Evolutionary conservation across 2,797 vertebrate species (phyloP).

Genomic region (Lepus townsendii): DNA sequence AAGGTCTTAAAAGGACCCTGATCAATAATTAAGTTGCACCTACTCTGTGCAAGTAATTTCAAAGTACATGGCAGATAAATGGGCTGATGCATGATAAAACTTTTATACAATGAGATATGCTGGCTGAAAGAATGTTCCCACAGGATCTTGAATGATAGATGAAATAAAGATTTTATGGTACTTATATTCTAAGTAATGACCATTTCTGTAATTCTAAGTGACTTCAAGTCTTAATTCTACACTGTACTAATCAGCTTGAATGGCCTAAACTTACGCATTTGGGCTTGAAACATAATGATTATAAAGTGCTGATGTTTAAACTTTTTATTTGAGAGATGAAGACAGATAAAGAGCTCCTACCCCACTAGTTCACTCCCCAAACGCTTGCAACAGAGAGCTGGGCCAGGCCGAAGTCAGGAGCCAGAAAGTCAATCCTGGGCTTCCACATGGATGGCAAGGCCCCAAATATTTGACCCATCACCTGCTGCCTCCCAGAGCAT

Average conservation of each 20-base stretch:
- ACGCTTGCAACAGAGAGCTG: no score
- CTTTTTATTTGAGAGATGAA: no score
- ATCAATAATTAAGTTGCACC: background rate
- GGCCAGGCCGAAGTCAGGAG: no score
- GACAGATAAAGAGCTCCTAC: no score
- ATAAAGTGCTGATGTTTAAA: background rate
- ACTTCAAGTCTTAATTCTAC: background rate
- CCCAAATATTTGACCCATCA: no score
- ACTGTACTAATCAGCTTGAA: background rate
- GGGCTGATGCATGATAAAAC: background rate
- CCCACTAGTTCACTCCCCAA: no score
- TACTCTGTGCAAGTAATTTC: background rate
- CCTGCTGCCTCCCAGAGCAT: no score
- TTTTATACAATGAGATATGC: background rate
- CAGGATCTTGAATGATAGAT: background rate
- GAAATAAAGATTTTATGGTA: background rate
- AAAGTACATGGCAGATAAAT: background rate
- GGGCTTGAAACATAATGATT: slow-evolving; percentile 21
- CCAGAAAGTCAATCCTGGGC: no score
- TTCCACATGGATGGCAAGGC: no score
- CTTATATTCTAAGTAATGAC: background rate
- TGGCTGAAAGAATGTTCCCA: background rate
- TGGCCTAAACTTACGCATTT: background rate
- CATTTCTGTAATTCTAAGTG: slow-evolving; percentile 39
- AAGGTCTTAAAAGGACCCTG: background rate